Evolutionary conservation across 2,113 vertebrate species (phyloP).

Genomic region (Boulengeromyrus knoepffleri): DNA sequence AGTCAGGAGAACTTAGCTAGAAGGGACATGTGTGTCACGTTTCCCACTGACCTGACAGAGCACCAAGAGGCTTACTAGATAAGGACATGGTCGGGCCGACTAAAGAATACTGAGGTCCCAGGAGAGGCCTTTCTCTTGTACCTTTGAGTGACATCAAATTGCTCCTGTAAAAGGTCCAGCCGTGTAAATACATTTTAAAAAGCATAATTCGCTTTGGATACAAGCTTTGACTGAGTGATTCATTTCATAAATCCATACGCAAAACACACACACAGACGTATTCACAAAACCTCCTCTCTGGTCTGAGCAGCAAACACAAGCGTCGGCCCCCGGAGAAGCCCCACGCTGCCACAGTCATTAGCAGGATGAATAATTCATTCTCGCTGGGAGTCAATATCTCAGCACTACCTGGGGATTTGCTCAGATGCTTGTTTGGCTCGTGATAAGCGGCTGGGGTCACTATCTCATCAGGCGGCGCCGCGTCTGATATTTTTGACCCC

Average conservation of each 20-base stretch:
- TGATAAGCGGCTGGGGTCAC: constrained; percentile 37
- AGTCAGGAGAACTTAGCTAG: not conserved
- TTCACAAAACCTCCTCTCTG: not conserved
- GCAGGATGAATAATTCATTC: constrained; percentile 41
- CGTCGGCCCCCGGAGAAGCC: not conserved
- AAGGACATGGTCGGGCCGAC: not conserved
- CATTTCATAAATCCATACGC: not conserved
- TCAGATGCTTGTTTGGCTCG: constrained; percentile 37
- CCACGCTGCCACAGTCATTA: constrained; percentile 26
- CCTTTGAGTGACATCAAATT: not conserved
- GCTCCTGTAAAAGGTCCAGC: not conserved
- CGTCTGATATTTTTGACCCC: constrained; percentile 24
- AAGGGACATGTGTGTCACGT: not conserved
- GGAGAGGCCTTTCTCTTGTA: not conserved
- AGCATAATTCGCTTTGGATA: not conserved
- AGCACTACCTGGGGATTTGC: constrained; percentile 33
- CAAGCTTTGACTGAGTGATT: not conserved
- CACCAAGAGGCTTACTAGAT: not conserved
- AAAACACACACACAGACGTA: not conserved
- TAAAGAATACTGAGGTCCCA: not conserved
- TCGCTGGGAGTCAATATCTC: constrained; percentile 43
- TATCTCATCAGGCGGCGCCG: constrained; percentile 29
- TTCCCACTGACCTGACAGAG: not conserved
- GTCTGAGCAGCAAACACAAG: not conserved
- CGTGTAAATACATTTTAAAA: not conserved